These are phyloP conservation scores for Oryzias celebensis DNA, from an alignment of 2,113 vertebrate species.

Conservation along the genomic window DNA sequence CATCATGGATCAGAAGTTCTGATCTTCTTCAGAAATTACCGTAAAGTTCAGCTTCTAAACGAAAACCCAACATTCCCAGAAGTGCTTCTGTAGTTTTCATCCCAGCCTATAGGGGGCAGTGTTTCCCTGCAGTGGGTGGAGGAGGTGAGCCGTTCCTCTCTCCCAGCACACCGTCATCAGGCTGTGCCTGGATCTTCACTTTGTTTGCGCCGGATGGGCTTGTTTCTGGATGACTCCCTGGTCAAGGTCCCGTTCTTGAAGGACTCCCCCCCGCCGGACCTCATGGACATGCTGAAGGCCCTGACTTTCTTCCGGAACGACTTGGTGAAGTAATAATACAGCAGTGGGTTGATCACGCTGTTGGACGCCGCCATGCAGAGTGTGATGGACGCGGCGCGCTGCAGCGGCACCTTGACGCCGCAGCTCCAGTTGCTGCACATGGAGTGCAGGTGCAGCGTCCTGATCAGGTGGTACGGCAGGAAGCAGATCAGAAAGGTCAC, in stretches of 20 bases:
- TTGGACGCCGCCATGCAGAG: constrained; percentile 71
- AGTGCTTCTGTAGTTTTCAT: too few species aligned
- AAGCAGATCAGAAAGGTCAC: constrained; percentile 76
- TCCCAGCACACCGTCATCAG: too few species aligned
- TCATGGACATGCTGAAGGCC: background rate
- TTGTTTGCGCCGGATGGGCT: too few species aligned
- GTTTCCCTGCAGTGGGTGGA: background rate
- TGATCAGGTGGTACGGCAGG: constrained; percentile 71
- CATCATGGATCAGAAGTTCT: too few species aligned
- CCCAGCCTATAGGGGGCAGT: background rate
- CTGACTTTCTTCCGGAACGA: constrained; percentile 50
- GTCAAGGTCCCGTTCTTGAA: background rate
- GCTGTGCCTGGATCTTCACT: too few species aligned
- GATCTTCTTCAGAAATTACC: too few species aligned
- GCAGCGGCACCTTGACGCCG: background rate
- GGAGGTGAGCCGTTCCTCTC: too few species aligned
- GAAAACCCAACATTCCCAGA: too few species aligned
- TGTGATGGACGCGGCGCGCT: constrained; percentile 62
- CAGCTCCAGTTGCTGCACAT: constrained; percentile 23
- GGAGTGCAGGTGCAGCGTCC: constrained; percentile 68
- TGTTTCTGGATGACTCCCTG: background rate
- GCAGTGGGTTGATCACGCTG: constrained; percentile 74
- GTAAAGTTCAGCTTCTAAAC: too few species aligned
- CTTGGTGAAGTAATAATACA: constrained; percentile 75
- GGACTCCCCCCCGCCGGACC: constrained; percentile 2